A percentile compares a stretch with the other conserved stretches of the same genome.
Evolutionary conservation across 2,888 invertebrate species (phyloP).

Genomic region (Pycnomerus fuliginosus): DNA sequence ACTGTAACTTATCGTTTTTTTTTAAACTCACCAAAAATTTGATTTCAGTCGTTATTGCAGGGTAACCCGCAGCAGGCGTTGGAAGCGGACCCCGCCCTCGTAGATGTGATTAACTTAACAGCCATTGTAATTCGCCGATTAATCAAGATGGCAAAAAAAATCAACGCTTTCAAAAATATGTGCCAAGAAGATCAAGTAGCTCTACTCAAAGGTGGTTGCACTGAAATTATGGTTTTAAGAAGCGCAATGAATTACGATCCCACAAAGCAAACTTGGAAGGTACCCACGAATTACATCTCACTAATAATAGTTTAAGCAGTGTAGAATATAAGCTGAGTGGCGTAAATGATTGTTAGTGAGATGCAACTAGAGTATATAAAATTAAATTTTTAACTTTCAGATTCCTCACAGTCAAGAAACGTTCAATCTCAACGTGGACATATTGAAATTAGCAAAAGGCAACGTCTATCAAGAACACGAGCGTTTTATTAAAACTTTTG

Average conservation of each 20-base stretch:
- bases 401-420: slow-evolving; percentile 78
- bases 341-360: no score
- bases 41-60: slow-evolving; percentile 27
- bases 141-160: slow-evolving; percentile 82
- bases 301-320: no score
- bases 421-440: slow-evolving; percentile 80
- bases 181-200: slow-evolving; percentile 92
- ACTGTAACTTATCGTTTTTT: neutral
- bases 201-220: slow-evolving; percentile 88
- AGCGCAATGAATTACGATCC: slow-evolving; percentile 91
- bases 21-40: slow-evolving; percentile 1
- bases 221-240: slow-evolving; percentile 93
- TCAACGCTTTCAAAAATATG: slow-evolving; percentile 88
- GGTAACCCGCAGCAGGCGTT: slow-evolving; percentile 37
- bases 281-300: no score
- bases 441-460: slow-evolving; percentile 87
- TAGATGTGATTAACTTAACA: slow-evolving; percentile 86
- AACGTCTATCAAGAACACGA: slow-evolving; percentile 88
- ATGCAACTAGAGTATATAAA: no score
- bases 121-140: slow-evolving; percentile 87
- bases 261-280: slow-evolving; percentile 88
- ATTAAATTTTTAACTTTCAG: no score
- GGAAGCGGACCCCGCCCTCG: slow-evolving; percentile 65
- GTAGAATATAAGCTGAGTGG: no score
- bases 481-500: slow-evolving; percentile 81